Conservation (phyloP, 2,797 vertebrate species). For the Anisognathus igniventris region DNA sequence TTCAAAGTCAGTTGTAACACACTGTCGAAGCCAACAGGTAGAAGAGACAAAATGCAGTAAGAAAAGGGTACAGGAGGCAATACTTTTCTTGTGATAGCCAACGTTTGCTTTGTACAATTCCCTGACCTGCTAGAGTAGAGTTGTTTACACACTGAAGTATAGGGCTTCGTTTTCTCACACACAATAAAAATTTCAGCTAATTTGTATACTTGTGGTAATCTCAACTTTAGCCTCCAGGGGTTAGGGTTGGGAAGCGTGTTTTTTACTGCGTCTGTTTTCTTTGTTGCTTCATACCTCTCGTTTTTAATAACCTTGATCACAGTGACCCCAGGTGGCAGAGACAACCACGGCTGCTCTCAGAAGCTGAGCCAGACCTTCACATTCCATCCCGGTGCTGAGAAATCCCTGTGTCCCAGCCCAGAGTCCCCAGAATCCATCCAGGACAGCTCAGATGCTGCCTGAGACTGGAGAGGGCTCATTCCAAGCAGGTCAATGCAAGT, state of each 20-base stretch:
- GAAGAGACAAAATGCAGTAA: background rate
- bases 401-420: background rate
- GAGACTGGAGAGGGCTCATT: background rate
- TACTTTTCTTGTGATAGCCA: background rate
- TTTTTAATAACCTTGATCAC: constrained; percentile 59
- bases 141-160: background rate
- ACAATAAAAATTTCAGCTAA: constrained; percentile 9
- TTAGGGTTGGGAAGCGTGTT: background rate
- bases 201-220: background rate
- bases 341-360: background rate
- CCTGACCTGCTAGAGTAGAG: background rate
- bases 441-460: background rate
- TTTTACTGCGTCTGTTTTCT: background rate
- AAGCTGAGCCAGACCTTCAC: background rate
- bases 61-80: background rate
- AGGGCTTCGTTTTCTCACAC: background rate
- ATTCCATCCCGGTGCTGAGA: background rate
- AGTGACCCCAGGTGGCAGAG: constrained; percentile 76
- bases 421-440: background rate
- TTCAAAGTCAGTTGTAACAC: background rate
- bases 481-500: background rate
- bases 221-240: background rate
- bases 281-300: background rate
- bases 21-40: background rate
- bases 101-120: background rate